Base-by-base conservation (phyloP, 2,113 vertebrate genomes). In the Sciurus niger region DNA sequence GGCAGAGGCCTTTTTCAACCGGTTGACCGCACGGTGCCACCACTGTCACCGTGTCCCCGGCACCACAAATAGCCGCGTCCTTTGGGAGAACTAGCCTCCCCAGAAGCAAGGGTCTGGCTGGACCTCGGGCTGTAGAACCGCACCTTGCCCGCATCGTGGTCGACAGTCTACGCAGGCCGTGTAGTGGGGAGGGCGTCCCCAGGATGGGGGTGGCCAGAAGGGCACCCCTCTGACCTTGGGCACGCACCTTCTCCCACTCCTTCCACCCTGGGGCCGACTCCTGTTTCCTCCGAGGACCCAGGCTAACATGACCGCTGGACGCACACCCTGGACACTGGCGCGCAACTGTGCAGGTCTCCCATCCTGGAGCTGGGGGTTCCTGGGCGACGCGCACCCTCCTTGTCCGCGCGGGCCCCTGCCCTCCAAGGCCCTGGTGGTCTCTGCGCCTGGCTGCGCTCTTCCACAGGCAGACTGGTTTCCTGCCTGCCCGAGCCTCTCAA, bases 231-330 rank as follows among this genome's bases (percentile, higher is more conserved):
- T 3, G 8, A 8, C 7, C 60, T 63, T 28, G 60, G 25, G 9
- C 43, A 6, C 8, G 34, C 8, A 4, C 77, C 20, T 25, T 9
- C 20, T 10, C 65, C 73, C 1, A 3, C 43, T 8, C 10, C 65
- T 53, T 4, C 5, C 46, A 0, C 65, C 28, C 43, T 0, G 22
- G 22, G 77, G 6, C 9, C 12, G 24, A 25, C 17, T 32, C 20
- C 68, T 53, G 0, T 60, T 22, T 13, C 28, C 13, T 9, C 72
- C 48, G 63, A 34, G 55, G 4, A 10, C 30, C 89, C 55, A 55
- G 7, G 13, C 43, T 4, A 40, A 51, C 16, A 0, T 30, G 68
- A 16, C 46, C 6, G 22, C 25, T 20, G 34, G 3, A 0, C 6
- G 6, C 53, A 7, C 63, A 10, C 40, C 28, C 65, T 30, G 74